These are phyloP conservation scores for Yponomeuta plumbellus DNA, from an alignment of 2,888 invertebrate genomes.

Conservation along the genomic window DNA sequence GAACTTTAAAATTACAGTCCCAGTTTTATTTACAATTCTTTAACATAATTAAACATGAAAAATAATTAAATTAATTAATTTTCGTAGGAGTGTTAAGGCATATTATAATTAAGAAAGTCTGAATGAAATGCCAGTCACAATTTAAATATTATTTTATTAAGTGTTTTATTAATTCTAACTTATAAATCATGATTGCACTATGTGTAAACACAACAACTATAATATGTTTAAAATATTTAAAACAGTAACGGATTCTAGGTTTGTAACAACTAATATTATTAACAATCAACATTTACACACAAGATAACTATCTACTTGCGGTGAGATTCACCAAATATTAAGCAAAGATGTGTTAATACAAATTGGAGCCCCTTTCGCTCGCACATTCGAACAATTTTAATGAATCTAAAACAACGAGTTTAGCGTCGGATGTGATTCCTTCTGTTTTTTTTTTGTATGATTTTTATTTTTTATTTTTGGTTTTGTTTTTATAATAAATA, in stretches of 20 bases:
- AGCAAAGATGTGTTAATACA: not conserved
- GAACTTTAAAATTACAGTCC: not conserved
- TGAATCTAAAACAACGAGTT: no score
- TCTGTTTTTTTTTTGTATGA: no score
- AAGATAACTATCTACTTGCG: conserved; percentile 5
- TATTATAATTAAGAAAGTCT: not conserved
- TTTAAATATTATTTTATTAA: conserved; percentile 14
- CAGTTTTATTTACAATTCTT: not conserved
- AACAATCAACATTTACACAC: not conserved
- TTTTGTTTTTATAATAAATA: no score
- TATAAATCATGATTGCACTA: conserved; percentile 22
- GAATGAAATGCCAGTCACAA: not conserved
- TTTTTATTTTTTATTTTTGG: no score
- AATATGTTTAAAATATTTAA: conserved; percentile 33
- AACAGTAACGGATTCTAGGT: conserved; percentile 29
- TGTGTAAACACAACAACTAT: conserved; percentile 38
- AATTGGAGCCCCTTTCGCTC: no score
- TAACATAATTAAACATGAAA: no score
- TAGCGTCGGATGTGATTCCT: no score
- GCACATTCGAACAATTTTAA: no score
- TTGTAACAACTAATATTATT: conserved; percentile 1
- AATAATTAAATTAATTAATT: no score
- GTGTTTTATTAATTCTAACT: not conserved
- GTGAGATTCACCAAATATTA: not conserved
- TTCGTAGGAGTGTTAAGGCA: no score